These are phyloP conservation scores for Drosophila chauvacae DNA, from an alignment of 1,140 invertebrate genomes.

Conservation along the genomic window DNA sequence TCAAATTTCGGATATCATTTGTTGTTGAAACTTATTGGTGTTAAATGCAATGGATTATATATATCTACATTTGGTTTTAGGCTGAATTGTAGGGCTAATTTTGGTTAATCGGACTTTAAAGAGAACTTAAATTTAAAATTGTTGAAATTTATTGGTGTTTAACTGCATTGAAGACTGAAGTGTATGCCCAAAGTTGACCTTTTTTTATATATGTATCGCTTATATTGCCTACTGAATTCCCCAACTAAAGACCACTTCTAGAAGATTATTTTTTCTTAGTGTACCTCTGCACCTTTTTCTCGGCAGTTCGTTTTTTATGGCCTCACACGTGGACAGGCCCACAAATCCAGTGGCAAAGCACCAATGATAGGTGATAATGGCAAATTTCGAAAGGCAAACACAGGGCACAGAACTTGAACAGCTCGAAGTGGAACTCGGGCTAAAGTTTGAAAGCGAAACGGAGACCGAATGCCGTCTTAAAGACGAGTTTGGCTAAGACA, in stretches of 20 bases:
- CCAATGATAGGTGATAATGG: slow-evolving; percentile 84
- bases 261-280: not conserved
- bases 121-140: not conserved
- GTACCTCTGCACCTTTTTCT: slow-evolving; percentile 62
- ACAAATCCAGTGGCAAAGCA: slow-evolving; percentile 77
- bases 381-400: slow-evolving; percentile 62
- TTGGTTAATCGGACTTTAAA: not conserved
- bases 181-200: not conserved
- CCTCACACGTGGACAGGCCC: slow-evolving; percentile 57
- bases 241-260: not conserved
- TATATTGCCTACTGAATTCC: not conserved
- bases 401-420: slow-evolving; percentile 4
- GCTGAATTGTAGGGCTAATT: not conserved
- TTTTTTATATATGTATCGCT: not conserved
- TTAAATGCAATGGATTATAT: not conserved
- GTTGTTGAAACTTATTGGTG: not conserved
- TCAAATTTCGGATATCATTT: not conserved
- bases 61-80: not conserved
- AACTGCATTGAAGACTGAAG: no score
- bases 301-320: slow-evolving; percentile 48
- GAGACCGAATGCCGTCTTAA: slow-evolving; percentile 24
- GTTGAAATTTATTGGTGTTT: not conserved
- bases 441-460: slow-evolving; percentile 14
- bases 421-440: slow-evolving; percentile 16
- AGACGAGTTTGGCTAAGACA: slow-evolving; percentile 31